Percentiles rank a stretch among this genome's conserved stretches.
Conservation (phyloP, 2,888 invertebrate species). For the Coelinius sp. region DNA sequence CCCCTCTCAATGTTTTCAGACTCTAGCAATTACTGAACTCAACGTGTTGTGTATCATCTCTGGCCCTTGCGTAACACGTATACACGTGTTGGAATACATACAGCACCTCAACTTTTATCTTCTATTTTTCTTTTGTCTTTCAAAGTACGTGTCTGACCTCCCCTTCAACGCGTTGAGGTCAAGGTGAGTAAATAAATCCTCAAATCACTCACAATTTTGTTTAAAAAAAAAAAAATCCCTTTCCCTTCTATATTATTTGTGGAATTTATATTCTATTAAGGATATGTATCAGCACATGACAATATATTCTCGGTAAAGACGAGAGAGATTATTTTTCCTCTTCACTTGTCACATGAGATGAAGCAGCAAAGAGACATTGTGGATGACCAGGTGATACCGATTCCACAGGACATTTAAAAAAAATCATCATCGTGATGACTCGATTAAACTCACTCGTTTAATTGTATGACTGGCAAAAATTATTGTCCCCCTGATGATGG, state of each 20-base stretch:
- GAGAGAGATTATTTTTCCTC: neutral
- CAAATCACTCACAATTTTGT: neutral
- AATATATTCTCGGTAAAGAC: neutral
- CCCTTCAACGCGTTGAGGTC: slow-evolving; percentile 26
- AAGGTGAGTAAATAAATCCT: slow-evolving; percentile 47
- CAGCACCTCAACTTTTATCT: neutral
- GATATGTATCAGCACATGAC: too few species aligned
- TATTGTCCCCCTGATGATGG: too few species aligned
- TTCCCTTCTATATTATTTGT: slow-evolving; percentile 52
- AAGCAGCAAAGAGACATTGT: neutral
- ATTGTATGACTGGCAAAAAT: too few species aligned
- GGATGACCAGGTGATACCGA: neutral
- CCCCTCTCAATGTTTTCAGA: neutral
- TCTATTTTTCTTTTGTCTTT: neutral
- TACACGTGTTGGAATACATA: neutral
- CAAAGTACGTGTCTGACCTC: neutral
- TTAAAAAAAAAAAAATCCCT: neutral
- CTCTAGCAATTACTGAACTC: slow-evolving; percentile 9
- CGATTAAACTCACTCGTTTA: too few species aligned
- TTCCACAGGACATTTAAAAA: neutral
- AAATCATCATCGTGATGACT: neutral
- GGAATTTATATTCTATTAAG: too few species aligned
- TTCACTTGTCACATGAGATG: neutral
- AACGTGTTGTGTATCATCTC: neutral
- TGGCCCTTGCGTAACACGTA: slow-evolving; percentile 8